Evolutionary conservation across 2,113 vertebrate genomes (phyloP).

Genomic region (Siphamia tubifer): DNA sequence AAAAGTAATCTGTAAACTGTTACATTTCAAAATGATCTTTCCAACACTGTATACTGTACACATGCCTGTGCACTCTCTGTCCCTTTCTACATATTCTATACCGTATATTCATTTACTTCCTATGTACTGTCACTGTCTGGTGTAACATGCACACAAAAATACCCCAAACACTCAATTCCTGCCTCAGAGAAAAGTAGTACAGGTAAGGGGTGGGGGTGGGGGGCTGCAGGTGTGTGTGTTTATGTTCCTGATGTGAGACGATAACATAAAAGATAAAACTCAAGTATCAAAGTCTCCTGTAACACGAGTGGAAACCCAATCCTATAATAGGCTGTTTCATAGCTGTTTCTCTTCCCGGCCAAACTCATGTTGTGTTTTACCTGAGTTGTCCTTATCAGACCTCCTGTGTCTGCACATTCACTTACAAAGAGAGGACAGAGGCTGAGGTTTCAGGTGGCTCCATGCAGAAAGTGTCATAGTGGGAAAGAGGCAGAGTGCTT

Average conservation of each 20-base stretch:
- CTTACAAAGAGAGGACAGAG: conserved; percentile 8
- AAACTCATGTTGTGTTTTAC: conserved; percentile 59
- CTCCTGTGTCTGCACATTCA: conserved; percentile 37
- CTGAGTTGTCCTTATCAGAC: conserved; percentile 54
- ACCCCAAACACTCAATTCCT: too few relatives aligned
- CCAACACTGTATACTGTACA: too few relatives aligned
- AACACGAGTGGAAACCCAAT: conserved; percentile 54
- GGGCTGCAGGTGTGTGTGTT: conserved; percentile 42
- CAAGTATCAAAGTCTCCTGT: conserved; percentile 55
- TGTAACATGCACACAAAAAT: too few relatives aligned
- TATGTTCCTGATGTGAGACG: conserved; percentile 53
- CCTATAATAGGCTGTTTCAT: conserved; percentile 62
- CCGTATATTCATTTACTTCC: too few relatives aligned
- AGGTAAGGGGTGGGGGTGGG: conserved; percentile 15
- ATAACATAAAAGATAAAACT: conserved; percentile 65
- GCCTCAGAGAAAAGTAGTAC: conserved; percentile 18
- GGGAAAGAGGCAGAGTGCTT: conserved; percentile 21
- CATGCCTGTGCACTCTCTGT: too few relatives aligned
- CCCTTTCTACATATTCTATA: too few relatives aligned
- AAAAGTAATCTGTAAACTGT: too few relatives aligned
- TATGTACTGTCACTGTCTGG: too few relatives aligned
- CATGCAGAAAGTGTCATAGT: conserved; percentile 26
- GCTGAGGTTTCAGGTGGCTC: conserved; percentile 35
- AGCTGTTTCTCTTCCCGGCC: conserved; percentile 23
- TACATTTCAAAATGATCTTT: too few relatives aligned